Base-by-base conservation (phyloP, 2,113 vertebrate species). In the Gadus macrocephalus region DNA sequence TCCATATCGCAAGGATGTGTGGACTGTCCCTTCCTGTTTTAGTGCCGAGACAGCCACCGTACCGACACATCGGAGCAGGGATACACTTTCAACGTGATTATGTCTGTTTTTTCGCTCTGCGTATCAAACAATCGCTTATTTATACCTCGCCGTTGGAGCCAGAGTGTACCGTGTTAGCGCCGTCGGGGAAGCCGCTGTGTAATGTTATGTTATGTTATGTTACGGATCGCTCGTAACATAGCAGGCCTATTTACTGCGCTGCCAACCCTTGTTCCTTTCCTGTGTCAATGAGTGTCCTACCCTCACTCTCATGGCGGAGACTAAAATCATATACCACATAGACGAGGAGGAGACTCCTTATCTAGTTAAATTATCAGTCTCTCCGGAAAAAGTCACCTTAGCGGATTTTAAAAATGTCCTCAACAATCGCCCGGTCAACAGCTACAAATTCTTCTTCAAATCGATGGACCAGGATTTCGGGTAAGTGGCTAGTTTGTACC, bases 381-480 rank as follows among this genome's bases (percentile, higher is more conserved):
- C 94, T 78, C 96, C 96, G 0, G 96, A 98, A 68, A 95, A 93
- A 93, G 96, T 97, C 91, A 98, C 96, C 68, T 88, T 98, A 89
- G 94, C 94, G 55, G 96, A 98, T 92, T 98, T 98, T 87, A 98
- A 98, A 92, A 94, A 93, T 94, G 96, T 98, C 88, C 96, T 98
- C 89, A 95, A 94, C 92, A 96, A 95, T 82, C 94, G 96, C 67
- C 95, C 96, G 5, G 92, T 93, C 88, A 93, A 94, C 75, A 93
- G 92, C 94, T 98, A 97, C 92, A 98, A 98, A 93, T 98, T 98
- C 92, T 98, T 97, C 92, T 98, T 98, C 91, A 98, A 98, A 91
- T 98, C 96, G 68, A 98, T 98, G 96, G 96, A 98, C 88, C 95
- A 97, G 93, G 96, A 98, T 93, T 98, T 98, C 84, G 95, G 96